Evolutionary conservation across 2,113 vertebrate genomes (phyloP), one percentile per base, ranked within the genome.

Genomic region (Cryptomyrus ogoouensis): DNA sequence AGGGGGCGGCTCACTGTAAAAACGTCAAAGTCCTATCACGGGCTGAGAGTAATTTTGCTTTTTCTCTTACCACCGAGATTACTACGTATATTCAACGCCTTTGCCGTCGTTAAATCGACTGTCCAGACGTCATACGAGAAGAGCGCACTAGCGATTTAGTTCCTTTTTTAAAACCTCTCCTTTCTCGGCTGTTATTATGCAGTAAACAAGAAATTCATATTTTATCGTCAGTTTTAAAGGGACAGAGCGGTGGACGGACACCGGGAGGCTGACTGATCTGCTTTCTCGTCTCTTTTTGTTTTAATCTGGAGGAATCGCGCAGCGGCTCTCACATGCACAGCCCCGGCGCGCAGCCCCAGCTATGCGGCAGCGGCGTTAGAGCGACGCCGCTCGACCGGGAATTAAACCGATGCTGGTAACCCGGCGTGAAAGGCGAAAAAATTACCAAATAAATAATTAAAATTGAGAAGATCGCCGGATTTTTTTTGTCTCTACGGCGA

Each of bases 221-320:
- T 86, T 49, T 49, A 86, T 49, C 46, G 84, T 49, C 44, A 46
- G 27, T 9, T 42, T 89, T 89, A 89, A 89, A 89, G 88, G 88
- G 88, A 89, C 88, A 89, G 44, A 39, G 27, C 66, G 44, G 44
- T 27, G n/a, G n/a, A 80, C 44, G 62, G 27, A 46, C 10, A 12
- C 15, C 7, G 70, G 66, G 88, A 42, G 52, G 56, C 56, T 88
- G 56, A 77, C 88, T 83, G 66, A 80, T 49, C 56, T 44, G 88
- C n/a, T 42, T 47, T 85, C 27, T 77, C 46, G 21, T 27, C 62
- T 70, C 62, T 70, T 58, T 70, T 62, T 46, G 87, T 46, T 70
- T 44, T 83, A 44, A 83, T 88, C 53, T 70, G 87, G 58, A 47
- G 87, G 87, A 66, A 88, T 12, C 10, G 62, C 62, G 7, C 42